Conservation (phyloP, 2,113 vertebrate species). For the Poeciliopsis occidentalis region DNA sequence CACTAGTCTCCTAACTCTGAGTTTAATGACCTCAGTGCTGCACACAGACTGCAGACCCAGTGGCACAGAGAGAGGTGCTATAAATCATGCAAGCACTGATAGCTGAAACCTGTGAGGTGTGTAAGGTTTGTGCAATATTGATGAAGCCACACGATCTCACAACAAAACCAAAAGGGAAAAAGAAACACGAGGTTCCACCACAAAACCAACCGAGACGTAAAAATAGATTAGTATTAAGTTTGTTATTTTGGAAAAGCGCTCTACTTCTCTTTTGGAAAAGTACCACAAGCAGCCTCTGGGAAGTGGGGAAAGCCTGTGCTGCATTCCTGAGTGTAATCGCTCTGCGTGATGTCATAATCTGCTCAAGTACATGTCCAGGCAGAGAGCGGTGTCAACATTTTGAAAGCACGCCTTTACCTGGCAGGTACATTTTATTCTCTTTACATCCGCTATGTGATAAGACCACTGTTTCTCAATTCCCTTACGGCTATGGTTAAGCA, state of each 20-base stretch:
- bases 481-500: neutral
- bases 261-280: slow-evolving; percentile 59
- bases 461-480: slow-evolving; percentile 29
- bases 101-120: slow-evolving; percentile 40
- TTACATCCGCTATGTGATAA: slow-evolving; percentile 6
- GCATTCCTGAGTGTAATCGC: slow-evolving; percentile 69
- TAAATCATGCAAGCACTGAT: slow-evolving; percentile 62
- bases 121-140: slow-evolving; percentile 20
- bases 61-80: slow-evolving; percentile 31
- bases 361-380: slow-evolving; percentile 54
- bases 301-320: slow-evolving; percentile 51
- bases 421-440: slow-evolving; percentile 28
- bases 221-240: neutral
- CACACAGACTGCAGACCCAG: slow-evolving; percentile 31
- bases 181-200: neutral
- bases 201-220: neutral
- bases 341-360: slow-evolving; percentile 63
- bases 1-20: slow-evolving; percentile 17
- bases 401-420: slow-evolving; percentile 44
- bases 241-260: slow-evolving; percentile 42
- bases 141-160: slow-evolving; percentile 14
- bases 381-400: slow-evolving; percentile 48
- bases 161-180: slow-evolving; percentile 13
- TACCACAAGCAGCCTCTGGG: slow-evolving; percentile 24
- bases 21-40: slow-evolving; percentile 40